Evolutionary conservation across 1,140 invertebrate species (phyloP), one percentile per base, ranked within the genome.

Genomic region (Lucilia cuprina): DNA sequence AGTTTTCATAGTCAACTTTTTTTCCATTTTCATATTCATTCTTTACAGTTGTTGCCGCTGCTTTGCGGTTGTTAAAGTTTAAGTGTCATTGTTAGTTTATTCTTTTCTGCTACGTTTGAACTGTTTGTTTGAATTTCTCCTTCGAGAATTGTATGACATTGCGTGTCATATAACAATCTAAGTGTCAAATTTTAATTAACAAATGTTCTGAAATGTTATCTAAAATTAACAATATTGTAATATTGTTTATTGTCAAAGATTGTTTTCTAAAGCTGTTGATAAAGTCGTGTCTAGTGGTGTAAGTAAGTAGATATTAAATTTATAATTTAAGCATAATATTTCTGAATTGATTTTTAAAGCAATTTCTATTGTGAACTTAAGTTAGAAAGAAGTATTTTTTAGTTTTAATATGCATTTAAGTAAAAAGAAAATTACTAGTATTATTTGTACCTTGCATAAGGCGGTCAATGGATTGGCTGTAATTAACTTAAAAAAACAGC

Each of bases 221-320:
- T 78, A 41, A 78, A 78, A 78, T 78, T 78, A 78, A 78, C 75
- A 78, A 78, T 78, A 78, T 78, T 78, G 75, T 47, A 78, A 78
- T 78, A 47, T 41, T 78, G 75, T 78, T 78, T 78, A 78, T 78
- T 78, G 75, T 78, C 75, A 41, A 41, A 78, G 75, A 78, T 78
- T 78, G 75, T 47, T 78, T 17, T 60, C 14, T 7, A 60, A 60
- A 60, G 55, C 55, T 60, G 55, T 60, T 60, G 55, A 60, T 60
- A 41, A 14, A 60, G 13, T 60, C 14, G 13, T 17, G 13, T n/a
- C 14, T 2, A 17, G 55, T 60, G 14, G 55, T 60, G 55, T 60
- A 7, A 17, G 55, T 60, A 7, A 17, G n/a, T 17, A n/a, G 55
- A 7, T n/a, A n/a, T 14, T n/a, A 17, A 60, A 60, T 17, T n/a